These are phyloP conservation scores for Parus major DNA, from an alignment of 2,113 vertebrate genomes.

Conservation along the genomic window DNA sequence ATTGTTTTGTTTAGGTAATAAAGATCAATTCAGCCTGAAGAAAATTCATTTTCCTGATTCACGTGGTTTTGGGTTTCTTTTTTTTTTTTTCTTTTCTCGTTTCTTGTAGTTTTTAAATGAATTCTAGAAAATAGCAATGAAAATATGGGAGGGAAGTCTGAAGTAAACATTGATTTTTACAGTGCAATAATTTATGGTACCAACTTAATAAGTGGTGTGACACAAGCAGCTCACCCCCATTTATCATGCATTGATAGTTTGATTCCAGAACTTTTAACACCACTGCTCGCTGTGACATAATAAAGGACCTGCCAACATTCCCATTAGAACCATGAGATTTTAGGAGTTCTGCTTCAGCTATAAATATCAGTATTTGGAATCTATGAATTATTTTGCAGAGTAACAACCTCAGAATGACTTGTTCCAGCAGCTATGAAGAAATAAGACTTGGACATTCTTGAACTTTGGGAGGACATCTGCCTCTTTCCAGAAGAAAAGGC, in stretches of 20 bases:
- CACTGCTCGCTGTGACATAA: neutral
- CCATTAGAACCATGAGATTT: neutral
- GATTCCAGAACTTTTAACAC: slow-evolving; percentile 34
- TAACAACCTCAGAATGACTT: neutral
- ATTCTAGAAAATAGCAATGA: neutral
- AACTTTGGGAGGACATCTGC: neutral
- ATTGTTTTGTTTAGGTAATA: neutral
- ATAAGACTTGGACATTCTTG: neutral
- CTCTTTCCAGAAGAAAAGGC: neutral
- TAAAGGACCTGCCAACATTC: slow-evolving; percentile 41
- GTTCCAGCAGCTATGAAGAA: neutral
- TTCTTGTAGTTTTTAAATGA: neutral
- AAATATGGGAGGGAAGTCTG: neutral
- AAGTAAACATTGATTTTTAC: slow-evolving; percentile 24
- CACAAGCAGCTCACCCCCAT: slow-evolving; percentile 1
- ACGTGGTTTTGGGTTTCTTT: neutral
- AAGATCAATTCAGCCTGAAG: neutral
- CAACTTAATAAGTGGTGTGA: slow-evolving; percentile 6
- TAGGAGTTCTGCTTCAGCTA: neutral
- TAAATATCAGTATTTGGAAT: neutral
- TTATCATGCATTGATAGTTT: slow-evolving; percentile 8
- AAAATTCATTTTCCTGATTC: slow-evolving; percentile 6
- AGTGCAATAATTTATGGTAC: slow-evolving; percentile 16
- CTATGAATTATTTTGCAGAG: neutral
- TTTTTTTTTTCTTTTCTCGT: neutral